Percentiles rank a stretch among this genome's conserved stretches.
Evolutionary conservation across 2,113 vertebrate genomes (phyloP).

Genomic region (Caranx ignobilis): DNA sequence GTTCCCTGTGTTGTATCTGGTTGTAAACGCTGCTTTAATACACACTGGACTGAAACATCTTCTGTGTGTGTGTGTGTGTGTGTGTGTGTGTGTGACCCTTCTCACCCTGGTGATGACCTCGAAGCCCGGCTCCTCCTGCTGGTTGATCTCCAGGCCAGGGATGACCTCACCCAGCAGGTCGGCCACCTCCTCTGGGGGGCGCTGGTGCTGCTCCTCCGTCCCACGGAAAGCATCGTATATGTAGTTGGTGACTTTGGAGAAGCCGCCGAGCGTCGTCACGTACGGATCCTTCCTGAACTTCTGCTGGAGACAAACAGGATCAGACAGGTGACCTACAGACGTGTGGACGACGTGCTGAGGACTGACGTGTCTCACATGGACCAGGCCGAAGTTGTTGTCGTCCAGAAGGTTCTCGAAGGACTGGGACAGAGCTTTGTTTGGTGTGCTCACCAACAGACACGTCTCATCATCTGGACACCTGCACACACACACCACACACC

Average conservation of each 20-base stretch:
- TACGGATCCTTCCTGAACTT: constrained; percentile 95
- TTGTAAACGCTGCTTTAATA: too few relatives aligned
- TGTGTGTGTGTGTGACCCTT: constrained; percentile 40
- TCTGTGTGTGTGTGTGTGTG: too few relatives aligned
- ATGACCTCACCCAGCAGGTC: constrained; percentile 93
- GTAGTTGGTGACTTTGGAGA: constrained; percentile 98
- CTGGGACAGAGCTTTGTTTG: constrained; percentile 92
- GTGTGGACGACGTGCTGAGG: neutral
- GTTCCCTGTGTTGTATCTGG: too few relatives aligned
- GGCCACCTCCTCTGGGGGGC: constrained; percentile 93
- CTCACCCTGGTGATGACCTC: constrained; percentile 98
- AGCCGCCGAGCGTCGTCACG: constrained; percentile 90
- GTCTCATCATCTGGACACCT: constrained; percentile 89
- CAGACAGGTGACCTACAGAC: neutral
- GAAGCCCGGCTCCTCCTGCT: constrained; percentile 97
- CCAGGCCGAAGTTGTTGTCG: constrained; percentile 90
- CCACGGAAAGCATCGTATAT: constrained; percentile 91
- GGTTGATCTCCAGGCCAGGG: constrained; percentile 96
- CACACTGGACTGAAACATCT: too few relatives aligned
- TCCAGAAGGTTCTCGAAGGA: constrained; percentile 99
- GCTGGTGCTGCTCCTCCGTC: constrained; percentile 88
- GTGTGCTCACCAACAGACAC: constrained; percentile 88
- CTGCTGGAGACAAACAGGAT: constrained; percentile 75
- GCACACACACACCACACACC: constrained; percentile 38
- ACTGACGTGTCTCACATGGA: constrained; percentile 85